These are phyloP conservation scores for Onychomys leucogaster DNA, from an alignment of 2,797 vertebrate genomes.

Conservation along the genomic window DNA sequence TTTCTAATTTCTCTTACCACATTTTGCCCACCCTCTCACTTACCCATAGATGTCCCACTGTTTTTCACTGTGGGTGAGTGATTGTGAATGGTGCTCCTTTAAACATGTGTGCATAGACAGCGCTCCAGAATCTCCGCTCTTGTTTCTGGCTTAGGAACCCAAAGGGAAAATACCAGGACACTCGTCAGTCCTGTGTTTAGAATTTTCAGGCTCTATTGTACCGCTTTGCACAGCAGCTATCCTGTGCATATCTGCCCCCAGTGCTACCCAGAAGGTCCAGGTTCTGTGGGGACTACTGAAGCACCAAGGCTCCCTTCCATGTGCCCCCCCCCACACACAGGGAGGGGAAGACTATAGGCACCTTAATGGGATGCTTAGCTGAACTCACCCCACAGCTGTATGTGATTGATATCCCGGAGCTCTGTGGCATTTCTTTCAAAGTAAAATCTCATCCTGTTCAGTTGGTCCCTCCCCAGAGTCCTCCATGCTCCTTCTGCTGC, in stretches of 20 bases:
- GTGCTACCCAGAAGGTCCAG: neutral
- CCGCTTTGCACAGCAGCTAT: neutral
- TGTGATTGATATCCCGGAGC: neutral
- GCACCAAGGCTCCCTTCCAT: neutral
- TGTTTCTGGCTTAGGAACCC: neutral
- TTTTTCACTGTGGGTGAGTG: neutral
- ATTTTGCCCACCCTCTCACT: neutral
- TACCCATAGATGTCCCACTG: neutral
- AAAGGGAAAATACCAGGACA: neutral
- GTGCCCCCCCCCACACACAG: too few relatives aligned
- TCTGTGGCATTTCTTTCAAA: slow-evolving; percentile 72
- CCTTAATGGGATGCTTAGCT: neutral
- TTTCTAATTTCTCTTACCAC: neutral
- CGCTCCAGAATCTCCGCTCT: neutral
- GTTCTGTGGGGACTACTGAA: neutral
- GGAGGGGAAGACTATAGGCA: neutral
- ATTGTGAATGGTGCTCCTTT: neutral
- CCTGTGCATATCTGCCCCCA: neutral
- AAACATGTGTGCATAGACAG: neutral
- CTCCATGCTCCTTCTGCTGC: too few relatives aligned
- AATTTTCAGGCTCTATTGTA: neutral
- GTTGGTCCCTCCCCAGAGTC: neutral
- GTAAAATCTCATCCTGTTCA: neutral
- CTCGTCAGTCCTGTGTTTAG: neutral
- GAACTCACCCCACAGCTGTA: slow-evolving; percentile 13